phyloP scores from a whole-genome alignment of 1,140 invertebrate species.

The Penaeus vannamei region DNA sequence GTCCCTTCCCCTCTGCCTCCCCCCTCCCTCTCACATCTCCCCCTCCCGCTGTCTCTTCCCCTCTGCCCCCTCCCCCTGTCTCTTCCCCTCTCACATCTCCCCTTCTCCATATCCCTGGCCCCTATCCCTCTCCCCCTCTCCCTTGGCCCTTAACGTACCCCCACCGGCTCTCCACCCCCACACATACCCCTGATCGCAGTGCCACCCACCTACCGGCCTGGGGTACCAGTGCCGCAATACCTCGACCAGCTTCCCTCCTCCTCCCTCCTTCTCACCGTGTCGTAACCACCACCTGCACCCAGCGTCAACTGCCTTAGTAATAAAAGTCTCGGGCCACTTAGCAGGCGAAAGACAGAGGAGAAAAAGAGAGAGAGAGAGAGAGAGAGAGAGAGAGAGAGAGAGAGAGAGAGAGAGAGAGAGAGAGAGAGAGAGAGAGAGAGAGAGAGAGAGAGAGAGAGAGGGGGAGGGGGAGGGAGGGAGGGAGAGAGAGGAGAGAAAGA shows the following conservation, averaged over 20 bases:
- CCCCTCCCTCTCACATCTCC: too few species aligned
- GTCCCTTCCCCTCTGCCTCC: too few species aligned
- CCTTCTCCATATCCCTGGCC: too few species aligned
- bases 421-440: not conserved
- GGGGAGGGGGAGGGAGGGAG: not conserved
- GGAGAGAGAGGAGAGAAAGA: not conserved
- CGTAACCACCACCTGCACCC: too few species aligned
- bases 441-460: not conserved
- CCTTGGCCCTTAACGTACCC: too few species aligned
- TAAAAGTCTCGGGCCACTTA: too few species aligned
- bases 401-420: not conserved
- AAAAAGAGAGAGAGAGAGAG: not conserved
- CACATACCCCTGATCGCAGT: too few species aligned
- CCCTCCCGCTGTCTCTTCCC: too few species aligned
- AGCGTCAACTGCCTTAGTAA: too few species aligned
- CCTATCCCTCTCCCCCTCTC: too few species aligned
- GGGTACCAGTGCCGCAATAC: not conserved
- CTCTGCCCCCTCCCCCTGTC: too few species aligned
- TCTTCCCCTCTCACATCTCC: not conserved
- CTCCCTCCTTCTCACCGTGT: not conserved
- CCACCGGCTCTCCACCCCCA: too few species aligned
- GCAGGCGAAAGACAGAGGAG: not conserved
- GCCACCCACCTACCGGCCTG: not conserved
- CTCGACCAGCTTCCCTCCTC: not conserved
- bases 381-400: not conserved